Base-by-base conservation (phyloP, 2,113 vertebrate species). In the Orcinus orca region DNA sequence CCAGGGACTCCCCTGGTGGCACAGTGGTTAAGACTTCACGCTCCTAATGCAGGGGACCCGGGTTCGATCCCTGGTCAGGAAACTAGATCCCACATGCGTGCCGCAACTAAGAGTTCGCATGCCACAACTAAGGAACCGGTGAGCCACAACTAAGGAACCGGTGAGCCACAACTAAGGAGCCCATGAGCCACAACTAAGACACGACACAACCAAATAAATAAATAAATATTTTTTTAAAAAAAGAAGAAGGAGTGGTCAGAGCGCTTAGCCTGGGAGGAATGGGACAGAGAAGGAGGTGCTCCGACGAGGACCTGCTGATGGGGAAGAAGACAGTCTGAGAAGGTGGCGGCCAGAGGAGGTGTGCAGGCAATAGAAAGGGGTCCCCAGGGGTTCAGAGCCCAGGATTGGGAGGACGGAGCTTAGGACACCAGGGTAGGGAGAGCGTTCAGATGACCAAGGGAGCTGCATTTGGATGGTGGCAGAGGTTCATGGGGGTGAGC, bases 221-320 rank as follows among this genome's bases (percentile, higher is more conserved):
- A 50, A 53, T 53, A 53, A 53, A 53, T 53, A 6, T 18, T 18
- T 53, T 17, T 53, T 53, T 53, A 0, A 53, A 53, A 53, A 53
- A 53, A 17, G 15, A 15, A n/a, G 15, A 53, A 71, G 6, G 63
- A 81, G 21, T 26, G 65, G 18, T 15, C 58, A 80, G 44, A 55
- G 36, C 14, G 36, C 63, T 41, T 20, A 36, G 23, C 29, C 55
- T 63, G 20, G 47, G 23, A 55, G 60, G 20, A 29, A 2, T n/a
- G 6, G 26, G 14, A 44, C 18, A 62, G 17, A 47, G 29, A 73
- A 68, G 5, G 23, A 44, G 23, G 13, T 44, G 5, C 29, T 55
- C n/a, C 25, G 8, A 2, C n/a, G 26, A 38, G 60, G 33, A 11
- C n/a, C 53, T 36, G 1, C 12, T 62, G 1, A 4, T 3, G 29